Conservation (phyloP, 2,888 invertebrate genomes). For the Onthophagus sagittarius region DNA sequence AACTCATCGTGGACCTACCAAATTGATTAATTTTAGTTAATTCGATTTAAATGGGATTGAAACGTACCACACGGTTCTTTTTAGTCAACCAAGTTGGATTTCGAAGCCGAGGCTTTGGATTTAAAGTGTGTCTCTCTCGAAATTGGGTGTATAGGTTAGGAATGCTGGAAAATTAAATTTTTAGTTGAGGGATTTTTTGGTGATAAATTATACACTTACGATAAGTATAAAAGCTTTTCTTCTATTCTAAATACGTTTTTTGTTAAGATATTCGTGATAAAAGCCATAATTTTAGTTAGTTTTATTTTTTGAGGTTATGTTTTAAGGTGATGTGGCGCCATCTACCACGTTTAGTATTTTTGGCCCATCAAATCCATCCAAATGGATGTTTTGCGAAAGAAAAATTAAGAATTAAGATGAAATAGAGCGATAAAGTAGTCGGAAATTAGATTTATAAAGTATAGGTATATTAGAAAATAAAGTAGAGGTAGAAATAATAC, state of each 20-base stretch:
- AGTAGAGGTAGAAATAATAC: not conserved
- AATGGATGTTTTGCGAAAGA: not conserved
- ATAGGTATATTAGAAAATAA: not conserved
- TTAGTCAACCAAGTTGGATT: conserved; percentile 72
- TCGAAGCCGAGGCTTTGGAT: conserved; percentile 56
- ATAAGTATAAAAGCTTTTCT: conserved; percentile 34
- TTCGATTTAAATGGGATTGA: not conserved
- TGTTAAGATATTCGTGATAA: not conserved
- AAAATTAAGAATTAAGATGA: not conserved
- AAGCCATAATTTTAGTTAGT: not conserved
- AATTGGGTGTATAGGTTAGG: conserved; percentile 29
- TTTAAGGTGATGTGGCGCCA: not conserved
- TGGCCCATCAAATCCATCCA: not conserved
- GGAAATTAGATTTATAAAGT: not conserved
- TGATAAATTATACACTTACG: conserved; percentile 27
- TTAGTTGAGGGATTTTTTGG: not conserved
- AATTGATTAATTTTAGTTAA: not conserved
- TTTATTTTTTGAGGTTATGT: not conserved
- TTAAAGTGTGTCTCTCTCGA: conserved; percentile 44
- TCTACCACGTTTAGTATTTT: conserved; percentile 1
- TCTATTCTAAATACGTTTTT: conserved; percentile 28
- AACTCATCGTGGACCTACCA: conserved; percentile 62
- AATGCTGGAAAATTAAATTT: conserved; percentile 23
- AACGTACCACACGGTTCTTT: conserved; percentile 59
- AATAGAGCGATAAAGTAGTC: not conserved